These are phyloP conservation scores for Andinoacara biseriatus DNA, from an alignment of 2,113 vertebrate genomes.

Conservation along the genomic window DNA sequence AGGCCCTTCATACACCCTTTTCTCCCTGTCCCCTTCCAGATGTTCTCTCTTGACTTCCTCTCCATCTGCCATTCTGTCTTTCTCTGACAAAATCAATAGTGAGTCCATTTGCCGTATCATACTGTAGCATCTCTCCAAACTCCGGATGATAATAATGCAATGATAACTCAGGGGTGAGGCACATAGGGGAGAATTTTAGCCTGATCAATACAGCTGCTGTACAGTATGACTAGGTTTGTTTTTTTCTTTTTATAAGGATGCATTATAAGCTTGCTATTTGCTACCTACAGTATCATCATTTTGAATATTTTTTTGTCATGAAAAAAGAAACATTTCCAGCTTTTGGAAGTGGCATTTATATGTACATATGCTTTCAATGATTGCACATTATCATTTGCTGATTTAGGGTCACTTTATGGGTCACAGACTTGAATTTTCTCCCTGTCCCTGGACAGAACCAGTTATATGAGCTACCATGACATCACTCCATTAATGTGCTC, in stretches of 20 bases:
- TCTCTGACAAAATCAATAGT: conserved; percentile 79
- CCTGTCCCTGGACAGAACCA: conserved; percentile 60
- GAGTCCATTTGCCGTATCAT: conserved; percentile 82
- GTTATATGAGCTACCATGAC: conserved; percentile 80
- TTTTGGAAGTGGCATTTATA: not conserved
- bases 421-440: conserved; percentile 55
- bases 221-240: conserved; percentile 58
- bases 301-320: not conserved
- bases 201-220: conserved; percentile 78
- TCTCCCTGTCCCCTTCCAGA: conserved; percentile 66
- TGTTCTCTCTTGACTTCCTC: conserved; percentile 67
- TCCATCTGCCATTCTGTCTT: conserved; percentile 73
- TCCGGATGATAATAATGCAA: conserved; percentile 82
- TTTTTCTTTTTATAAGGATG: conserved; percentile 22
- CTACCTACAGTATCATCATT: not conserved
- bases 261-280: not conserved
- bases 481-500: conserved; percentile 81
- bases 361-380: not conserved
- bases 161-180: conserved; percentile 80
- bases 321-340: rapidly evolving
- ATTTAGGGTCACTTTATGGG: conserved; percentile 50
- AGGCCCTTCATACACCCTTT: conserved; percentile 51
- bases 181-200: conserved; percentile 67
- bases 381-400: conserved; percentile 18
- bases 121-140: conserved; percentile 72